phyloP scores from a whole-genome alignment of 2,888 invertebrate genomes.

The Agrotis puta region DNA sequence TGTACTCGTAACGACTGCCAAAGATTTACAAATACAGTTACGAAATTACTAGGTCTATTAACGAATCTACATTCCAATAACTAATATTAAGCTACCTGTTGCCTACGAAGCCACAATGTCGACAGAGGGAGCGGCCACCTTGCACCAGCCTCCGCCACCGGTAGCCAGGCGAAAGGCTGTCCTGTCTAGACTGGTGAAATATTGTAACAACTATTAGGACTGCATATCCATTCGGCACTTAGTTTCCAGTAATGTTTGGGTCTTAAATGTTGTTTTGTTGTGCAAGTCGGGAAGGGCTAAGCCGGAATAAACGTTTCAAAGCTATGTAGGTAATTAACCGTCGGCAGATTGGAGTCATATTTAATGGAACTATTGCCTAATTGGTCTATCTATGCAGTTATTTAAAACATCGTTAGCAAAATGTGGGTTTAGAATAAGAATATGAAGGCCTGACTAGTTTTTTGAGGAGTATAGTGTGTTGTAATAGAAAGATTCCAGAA shows the following conservation, averaged over 20 bases:
- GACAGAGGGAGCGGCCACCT: conserved; percentile 43
- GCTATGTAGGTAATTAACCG: not conserved
- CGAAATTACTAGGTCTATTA: not conserved
- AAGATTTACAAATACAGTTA: not conserved
- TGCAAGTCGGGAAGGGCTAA: conserved; percentile 10
- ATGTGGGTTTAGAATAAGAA: not conserved
- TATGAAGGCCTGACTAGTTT: not conserved
- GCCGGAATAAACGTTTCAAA: not conserved
- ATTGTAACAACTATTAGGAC: conserved; percentile 25
- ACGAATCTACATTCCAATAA: not conserved
- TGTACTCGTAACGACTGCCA: not conserved
- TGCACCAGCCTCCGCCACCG: conserved; percentile 9
- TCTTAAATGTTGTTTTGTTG: conserved; percentile 13
- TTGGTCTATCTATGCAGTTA: not conserved
- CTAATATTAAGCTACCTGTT: conserved; percentile 5
- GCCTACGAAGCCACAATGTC: conserved; percentile 23
- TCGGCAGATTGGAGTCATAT: not conserved
- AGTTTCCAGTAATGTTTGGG: conserved; percentile 12
- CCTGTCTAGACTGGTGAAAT: conserved; percentile 37
- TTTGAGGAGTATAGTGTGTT: not conserved
- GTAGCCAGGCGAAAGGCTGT: conserved; percentile 44
- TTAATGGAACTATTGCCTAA: not conserved
- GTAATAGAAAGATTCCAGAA: no score
- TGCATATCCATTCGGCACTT: conserved; percentile 12
- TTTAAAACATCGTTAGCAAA: not conserved